Conservation (phyloP, 1,140 invertebrate species). For the Linepithema humile region DNA sequence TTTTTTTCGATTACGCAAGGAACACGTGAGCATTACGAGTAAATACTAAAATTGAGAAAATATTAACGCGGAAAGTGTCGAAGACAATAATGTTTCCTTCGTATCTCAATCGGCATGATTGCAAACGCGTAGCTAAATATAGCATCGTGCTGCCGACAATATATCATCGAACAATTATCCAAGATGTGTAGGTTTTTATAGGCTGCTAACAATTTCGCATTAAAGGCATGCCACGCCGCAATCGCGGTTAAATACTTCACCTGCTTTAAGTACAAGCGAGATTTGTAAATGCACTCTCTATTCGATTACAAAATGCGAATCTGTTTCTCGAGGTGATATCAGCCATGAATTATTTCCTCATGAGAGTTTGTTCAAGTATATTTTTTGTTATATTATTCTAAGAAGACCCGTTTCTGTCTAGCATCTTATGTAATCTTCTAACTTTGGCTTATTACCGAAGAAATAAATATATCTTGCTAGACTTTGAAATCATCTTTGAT, state of each 20-base stretch:
- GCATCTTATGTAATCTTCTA: slow-evolving; percentile 53
- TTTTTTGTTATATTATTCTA: slow-evolving; percentile 20
- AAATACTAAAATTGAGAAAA: background rate
- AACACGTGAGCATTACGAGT: background rate
- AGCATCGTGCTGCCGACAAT: background rate
- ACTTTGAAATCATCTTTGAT: slow-evolving; percentile 4
- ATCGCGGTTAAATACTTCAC: background rate
- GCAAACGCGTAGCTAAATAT: slow-evolving; percentile 9
- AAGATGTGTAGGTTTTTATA: slow-evolving; percentile 1
- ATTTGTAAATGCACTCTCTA: background rate
- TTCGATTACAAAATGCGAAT: background rate
- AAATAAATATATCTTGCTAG: slow-evolving; percentile 18
- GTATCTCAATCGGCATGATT: background rate
- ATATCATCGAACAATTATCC: background rate
- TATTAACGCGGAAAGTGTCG: background rate
- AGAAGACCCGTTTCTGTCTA: background rate
- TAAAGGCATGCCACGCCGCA: background rate
- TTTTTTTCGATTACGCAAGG: background rate
- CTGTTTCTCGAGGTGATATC: background rate
- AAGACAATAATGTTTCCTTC: slow-evolving; percentile 11
- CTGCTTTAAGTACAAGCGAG: background rate
- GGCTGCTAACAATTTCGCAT: background rate
- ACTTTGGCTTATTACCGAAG: slow-evolving; percentile 29
- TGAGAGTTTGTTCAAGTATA: background rate
- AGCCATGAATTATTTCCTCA: slow-evolving; percentile 23